Percentiles rank a stretch among this genome's conserved stretches.
phyloP scores from a whole-genome alignment of 2,888 invertebrate species.

The Drosophila lacicola region DNA sequence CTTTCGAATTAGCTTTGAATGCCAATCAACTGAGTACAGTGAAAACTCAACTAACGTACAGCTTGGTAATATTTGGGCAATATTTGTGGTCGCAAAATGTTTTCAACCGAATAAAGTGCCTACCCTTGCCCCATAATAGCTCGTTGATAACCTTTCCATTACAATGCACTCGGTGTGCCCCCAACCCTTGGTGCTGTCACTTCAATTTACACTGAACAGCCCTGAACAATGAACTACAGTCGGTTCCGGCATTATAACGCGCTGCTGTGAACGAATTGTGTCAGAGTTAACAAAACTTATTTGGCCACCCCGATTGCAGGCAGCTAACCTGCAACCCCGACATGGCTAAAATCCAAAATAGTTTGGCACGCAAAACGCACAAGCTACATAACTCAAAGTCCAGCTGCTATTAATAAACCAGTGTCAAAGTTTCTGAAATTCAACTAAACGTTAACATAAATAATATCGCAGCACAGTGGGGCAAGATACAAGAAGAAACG shows the following conservation, averaged over 20 bases:
- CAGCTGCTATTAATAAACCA: conserved; percentile 74
- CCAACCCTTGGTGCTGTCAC: neutral
- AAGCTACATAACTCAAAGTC: conserved; percentile 50
- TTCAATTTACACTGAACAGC: conserved; percentile 8
- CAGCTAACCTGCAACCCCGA: conserved; percentile 22
- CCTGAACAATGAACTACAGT: conserved; percentile 37
- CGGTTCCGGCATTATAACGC: conserved; percentile 72
- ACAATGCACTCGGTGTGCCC: neutral
- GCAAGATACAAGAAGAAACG: neutral
- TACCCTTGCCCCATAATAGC: neutral
- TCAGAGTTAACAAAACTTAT: conserved; percentile 52
- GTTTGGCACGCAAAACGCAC: conserved; percentile 56
- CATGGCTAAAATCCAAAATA: conserved; percentile 41
- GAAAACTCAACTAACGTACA: too few species aligned
- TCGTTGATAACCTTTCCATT: neutral
- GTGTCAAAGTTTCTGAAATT: conserved; percentile 71
- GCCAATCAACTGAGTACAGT: too few species aligned
- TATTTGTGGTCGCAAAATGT: too few species aligned
- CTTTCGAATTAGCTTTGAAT: too few species aligned
- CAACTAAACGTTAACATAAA: conserved; percentile 47
- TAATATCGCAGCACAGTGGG: conserved; percentile 41
- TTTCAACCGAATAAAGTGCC: too few species aligned
- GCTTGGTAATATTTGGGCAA: too few species aligned
- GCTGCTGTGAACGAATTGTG: conserved; percentile 25
- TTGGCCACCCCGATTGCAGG: conserved; percentile 24